Evolutionary conservation across 2,888 invertebrate genomes (phyloP), one percentile per base, ranked within the genome.

Genomic region (Heliconius ismenius): DNA sequence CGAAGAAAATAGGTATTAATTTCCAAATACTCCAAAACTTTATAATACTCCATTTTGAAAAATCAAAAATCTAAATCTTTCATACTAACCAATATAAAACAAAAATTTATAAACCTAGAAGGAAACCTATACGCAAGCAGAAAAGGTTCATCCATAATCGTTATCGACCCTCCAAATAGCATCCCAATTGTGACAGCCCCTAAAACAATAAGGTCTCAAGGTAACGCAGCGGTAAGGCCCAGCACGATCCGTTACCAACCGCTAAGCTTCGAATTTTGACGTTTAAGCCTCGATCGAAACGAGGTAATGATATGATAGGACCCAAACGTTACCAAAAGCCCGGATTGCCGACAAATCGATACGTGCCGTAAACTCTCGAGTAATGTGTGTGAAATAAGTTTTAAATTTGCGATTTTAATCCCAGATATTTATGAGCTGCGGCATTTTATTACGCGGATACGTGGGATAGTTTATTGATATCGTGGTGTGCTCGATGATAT

Each of bases 381-480:
- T 73, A 78, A 78, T 78, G 73, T 78, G 76, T 78, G 78, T 74
- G 78, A 76, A 76, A 78, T 78, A 76, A 76, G 73, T 78, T 78
- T 76, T 78, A 78, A 78, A 78, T 73, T 78, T 75, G 62, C 74
- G 75, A 77, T 74, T 75, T 77, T 77, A 77, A 75, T 73, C 67
- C 70, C 68, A 62, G 63, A 74, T 75, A 77, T 73, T 73, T 77
- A 77, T 74, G 69, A 64, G 68, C 24, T 39, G 68, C 49, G 60
- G 43, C 68, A 63, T 77, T 74, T 73, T 76, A 76, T 73, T 76
- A 60, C 58, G 63, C 43, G 26, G 73, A 62, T 62, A 73, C 58
- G 63, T 73, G 26, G 73, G 73, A 28, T 63, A 73, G 49, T 73
- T 73, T 73, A 73, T 73, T 63, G 73, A 72, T 72, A 72, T 72